phyloP scores from a whole-genome alignment of 1,140 invertebrate species.

The Prorops nasuta region DNA sequence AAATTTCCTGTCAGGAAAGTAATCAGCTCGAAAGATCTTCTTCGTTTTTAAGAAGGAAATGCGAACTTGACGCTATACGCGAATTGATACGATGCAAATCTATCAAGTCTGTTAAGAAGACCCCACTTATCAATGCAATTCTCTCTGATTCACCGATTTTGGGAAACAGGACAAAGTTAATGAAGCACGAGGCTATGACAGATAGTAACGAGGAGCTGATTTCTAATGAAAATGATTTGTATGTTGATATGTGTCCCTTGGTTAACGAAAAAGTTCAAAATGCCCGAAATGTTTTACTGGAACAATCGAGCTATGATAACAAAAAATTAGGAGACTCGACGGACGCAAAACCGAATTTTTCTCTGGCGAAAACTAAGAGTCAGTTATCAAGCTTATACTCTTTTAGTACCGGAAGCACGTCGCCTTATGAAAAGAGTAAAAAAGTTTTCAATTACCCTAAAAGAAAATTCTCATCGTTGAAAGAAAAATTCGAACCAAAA shows the following conservation, averaged over 20 bases:
- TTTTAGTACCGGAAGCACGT: neutral
- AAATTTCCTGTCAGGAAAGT: conserved; percentile 50
- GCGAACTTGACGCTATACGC: conserved; percentile 37
- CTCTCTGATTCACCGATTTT: conserved; percentile 44
- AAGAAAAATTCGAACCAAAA: conserved; percentile 63
- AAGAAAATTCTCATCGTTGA: conserved; percentile 62
- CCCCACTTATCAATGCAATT: conserved; percentile 43
- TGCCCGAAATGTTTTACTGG: conserved; percentile 8
- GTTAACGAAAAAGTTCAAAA: conserved; percentile 24
- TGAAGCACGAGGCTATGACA: conserved; percentile 7
- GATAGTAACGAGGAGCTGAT: conserved; percentile 34
- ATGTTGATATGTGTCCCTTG: conserved; percentile 43
- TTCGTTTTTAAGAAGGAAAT: conserved; percentile 42
- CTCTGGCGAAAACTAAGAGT: neutral
- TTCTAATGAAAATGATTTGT: conserved; percentile 38
- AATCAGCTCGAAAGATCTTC: conserved; percentile 18
- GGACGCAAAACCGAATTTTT: conserved; percentile 33
- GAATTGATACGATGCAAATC: conserved; percentile 29
- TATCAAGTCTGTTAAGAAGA: conserved; percentile 33
- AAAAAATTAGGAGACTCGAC: conserved; percentile 23
- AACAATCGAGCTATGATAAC: conserved; percentile 3
- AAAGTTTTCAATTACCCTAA: conserved; percentile 52
- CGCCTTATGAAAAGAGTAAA: conserved; percentile 40
- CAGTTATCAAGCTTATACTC: neutral
- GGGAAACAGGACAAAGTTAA: conserved; percentile 30